Evolutionary conservation across 2,797 vertebrate species (phyloP).

Genomic region (Poecilia velifera): DNA sequence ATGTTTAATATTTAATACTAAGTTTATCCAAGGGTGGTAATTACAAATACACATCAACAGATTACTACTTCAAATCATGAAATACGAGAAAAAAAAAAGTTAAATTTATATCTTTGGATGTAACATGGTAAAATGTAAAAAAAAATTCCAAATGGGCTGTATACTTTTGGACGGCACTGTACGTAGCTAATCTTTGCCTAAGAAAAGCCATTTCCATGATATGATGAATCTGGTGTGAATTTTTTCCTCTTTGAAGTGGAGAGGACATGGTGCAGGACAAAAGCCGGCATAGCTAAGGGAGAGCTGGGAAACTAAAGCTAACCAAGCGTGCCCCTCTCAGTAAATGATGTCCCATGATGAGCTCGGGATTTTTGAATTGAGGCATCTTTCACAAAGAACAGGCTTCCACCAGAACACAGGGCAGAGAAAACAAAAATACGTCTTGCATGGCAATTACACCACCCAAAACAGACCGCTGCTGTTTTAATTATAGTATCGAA

Average conservation of each 20-base stretch:
- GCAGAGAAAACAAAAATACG: conserved; percentile 31
- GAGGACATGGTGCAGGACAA: conserved; percentile 15
- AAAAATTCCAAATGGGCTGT: neutral
- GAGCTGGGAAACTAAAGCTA: conserved; percentile 37
- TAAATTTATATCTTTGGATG: neutral
- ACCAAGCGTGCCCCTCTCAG: conserved; percentile 44
- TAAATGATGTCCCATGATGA: conserved; percentile 26
- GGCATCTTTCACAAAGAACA: conserved; percentile 39
- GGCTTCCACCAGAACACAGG: conserved; percentile 15
- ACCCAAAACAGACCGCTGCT: conserved; percentile 37
- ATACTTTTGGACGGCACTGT: neutral
- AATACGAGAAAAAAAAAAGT: neutral
- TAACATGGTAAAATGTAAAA: neutral
- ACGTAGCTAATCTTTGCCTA: neutral
- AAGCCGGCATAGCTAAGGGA: conserved; percentile 25
- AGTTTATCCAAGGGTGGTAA: neutral
- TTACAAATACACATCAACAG: neutral
- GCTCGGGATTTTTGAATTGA: conserved; percentile 40
- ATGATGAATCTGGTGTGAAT: conserved; percentile 1
- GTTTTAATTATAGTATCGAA: conserved; percentile 23
- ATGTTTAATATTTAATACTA: conserved; percentile 27
- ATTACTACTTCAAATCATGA: neutral
- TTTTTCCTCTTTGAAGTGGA: conserved; percentile 12
- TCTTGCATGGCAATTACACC: conserved; percentile 34
- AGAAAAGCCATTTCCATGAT: conserved; percentile 11